Percentiles rank a stretch among this genome's conserved stretches.
These are phyloP conservation scores for Bufotes viridis DNA, from an alignment of 2,797 vertebrate species.

Conservation along the genomic window DNA sequence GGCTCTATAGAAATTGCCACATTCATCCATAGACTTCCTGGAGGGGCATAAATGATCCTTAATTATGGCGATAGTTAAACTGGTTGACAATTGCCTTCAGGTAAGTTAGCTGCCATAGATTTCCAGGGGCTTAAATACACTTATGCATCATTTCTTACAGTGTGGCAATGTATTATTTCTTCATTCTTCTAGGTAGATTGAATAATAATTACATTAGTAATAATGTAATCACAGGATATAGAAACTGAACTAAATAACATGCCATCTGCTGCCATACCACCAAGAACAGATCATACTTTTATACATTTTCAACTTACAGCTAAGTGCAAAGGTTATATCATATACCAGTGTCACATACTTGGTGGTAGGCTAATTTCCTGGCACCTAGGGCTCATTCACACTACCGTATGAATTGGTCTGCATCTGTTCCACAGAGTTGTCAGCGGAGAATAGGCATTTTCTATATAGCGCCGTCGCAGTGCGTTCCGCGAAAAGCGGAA, in stretches of 20 bases:
- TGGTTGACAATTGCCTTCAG: neutral
- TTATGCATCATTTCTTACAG: neutral
- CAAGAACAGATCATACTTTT: neutral
- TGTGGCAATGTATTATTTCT: neutral
- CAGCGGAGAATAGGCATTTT: no score
- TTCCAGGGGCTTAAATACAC: neutral
- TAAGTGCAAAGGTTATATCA: neutral
- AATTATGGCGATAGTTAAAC: slow-evolving; percentile 40
- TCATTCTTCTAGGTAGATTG: neutral
- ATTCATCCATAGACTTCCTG: neutral
- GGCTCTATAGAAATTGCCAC: neutral
- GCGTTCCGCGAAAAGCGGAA: no score
- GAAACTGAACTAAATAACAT: neutral
- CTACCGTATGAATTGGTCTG: no score
- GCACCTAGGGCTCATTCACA: no score
- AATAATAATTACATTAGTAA: neutral
- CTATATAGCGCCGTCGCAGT: no score
- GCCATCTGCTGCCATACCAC: neutral
- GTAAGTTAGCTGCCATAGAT: neutral
- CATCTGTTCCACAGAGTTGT: no score
- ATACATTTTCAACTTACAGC: neutral
- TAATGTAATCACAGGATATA: neutral
- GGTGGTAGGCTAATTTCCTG: no score
- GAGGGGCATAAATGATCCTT: neutral
- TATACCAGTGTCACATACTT: neutral